Percentiles rank a stretch among this genome's conserved stretches.
These are phyloP conservation scores for Melanotaenia nigrans DNA, from an alignment of 2,797 vertebrate species.

Conservation along the genomic window DNA sequence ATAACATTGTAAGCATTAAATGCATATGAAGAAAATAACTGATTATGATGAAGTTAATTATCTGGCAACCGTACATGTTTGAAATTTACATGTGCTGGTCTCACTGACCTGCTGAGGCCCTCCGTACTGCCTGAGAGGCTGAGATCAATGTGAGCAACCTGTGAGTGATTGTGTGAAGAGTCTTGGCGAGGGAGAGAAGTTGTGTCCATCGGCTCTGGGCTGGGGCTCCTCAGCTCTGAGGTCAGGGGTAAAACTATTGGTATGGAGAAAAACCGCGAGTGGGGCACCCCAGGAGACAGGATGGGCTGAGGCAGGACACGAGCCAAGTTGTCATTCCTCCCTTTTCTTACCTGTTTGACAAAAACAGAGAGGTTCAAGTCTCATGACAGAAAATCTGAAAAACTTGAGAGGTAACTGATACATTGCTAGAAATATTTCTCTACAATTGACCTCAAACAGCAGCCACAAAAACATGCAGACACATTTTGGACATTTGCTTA, in stretches of 20 bases:
- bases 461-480: not conserved
- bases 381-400: constrained; percentile 52
- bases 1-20: not conserved
- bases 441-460: constrained; percentile 8
- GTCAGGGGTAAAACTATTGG: constrained; percentile 60
- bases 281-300: constrained; percentile 67
- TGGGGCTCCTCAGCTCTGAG: constrained; percentile 42
- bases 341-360: constrained; percentile 80
- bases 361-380: constrained; percentile 39
- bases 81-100: not conserved
- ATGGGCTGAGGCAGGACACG: constrained; percentile 68
- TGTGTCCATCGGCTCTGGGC: constrained; percentile 74
- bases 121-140: constrained; percentile 65
- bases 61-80: not conserved
- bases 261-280: constrained; percentile 60
- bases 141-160: constrained; percentile 22
- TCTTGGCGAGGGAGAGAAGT: constrained; percentile 26
- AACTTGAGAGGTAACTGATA: constrained; percentile 45
- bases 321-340: constrained; percentile 50
- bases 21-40: not conserved
- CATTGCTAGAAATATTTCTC: constrained; percentile 3
- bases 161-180: not conserved
- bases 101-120: constrained; percentile 84
- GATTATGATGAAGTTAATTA: not conserved
- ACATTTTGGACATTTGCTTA: constrained; percentile 38